Evolutionary conservation across 2,113 vertebrate species (phyloP).

Genomic region (Hippocampus comes): DNA sequence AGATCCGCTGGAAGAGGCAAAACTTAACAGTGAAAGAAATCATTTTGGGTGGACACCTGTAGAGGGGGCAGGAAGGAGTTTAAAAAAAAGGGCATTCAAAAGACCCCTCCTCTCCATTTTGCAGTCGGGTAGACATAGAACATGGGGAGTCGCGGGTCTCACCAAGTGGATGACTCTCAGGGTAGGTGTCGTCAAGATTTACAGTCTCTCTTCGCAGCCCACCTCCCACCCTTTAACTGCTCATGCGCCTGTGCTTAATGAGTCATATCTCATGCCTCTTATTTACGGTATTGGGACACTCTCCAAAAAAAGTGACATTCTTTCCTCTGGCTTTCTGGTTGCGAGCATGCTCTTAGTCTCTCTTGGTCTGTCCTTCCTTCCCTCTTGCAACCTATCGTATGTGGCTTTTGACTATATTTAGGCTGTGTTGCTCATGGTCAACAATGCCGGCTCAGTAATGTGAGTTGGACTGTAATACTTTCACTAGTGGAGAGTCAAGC

Average conservation of each 20-base stretch:
- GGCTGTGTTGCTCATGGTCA: conserved; percentile 71
- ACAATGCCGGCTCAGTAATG: conserved; percentile 77
- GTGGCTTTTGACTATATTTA: conserved; percentile 84
- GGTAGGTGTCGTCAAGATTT: conserved; percentile 58
- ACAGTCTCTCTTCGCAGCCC: conserved; percentile 17
- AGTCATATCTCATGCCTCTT: conserved; percentile 37
- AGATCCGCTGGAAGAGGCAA: conserved; percentile 3
- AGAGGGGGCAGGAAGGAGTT: conserved; percentile 48
- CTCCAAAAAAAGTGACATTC: conserved; percentile 42
- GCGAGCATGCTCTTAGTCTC: conserved; percentile 25
- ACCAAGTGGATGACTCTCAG: conserved; percentile 56
- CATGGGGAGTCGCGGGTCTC: conserved; percentile 73
- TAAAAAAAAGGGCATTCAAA: conserved; percentile 41
- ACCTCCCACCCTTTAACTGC: not conserved
- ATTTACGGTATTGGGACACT: conserved; percentile 28
- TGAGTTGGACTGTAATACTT: conserved; percentile 68
- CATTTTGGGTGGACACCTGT: conserved; percentile 57
- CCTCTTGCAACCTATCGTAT: conserved; percentile 40
- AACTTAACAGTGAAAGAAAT: conserved; percentile 42
- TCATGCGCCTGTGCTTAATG: conserved; percentile 4
- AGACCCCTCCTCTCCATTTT: conserved; percentile 33
- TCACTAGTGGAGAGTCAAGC: conserved; percentile 33
- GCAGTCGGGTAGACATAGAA: conserved; percentile 21
- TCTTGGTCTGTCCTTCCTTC: conserved; percentile 27
- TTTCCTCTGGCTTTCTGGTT: conserved; percentile 31